These are phyloP conservation scores for Helogale parvula DNA, from an alignment of 2,113 vertebrate species.

Conservation along the genomic window DNA sequence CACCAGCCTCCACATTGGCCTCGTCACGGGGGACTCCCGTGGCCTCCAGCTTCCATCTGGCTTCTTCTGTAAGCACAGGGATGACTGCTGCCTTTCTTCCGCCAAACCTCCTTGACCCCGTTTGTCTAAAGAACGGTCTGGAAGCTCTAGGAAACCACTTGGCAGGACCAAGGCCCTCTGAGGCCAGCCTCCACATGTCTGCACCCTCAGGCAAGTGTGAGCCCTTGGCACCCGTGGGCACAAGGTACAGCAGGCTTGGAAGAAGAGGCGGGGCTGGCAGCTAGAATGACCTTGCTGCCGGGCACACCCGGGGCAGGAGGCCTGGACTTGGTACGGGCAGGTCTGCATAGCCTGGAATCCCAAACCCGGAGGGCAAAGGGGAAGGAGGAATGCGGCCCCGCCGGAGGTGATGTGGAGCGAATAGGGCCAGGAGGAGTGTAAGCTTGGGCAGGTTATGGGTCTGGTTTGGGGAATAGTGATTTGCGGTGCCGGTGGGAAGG, in stretches of 20 bases:
- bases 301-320: neutral
- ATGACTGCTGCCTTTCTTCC: neutral
- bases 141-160: neutral
- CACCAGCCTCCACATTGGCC: neutral
- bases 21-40: neutral
- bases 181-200: neutral
- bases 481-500: neutral
- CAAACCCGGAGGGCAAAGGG: neutral
- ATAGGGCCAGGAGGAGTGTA: neutral
- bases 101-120: neutral
- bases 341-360: neutral
- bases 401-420: fast-evolving
- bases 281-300: fast-evolving
- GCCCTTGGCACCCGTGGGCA: neutral
- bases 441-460: fast-evolving
- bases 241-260: neutral
- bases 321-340: fast-evolving
- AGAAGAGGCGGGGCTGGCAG: no score
- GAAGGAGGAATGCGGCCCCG: fast-evolving
- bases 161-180: neutral
- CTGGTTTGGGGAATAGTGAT: neutral
- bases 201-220: neutral
- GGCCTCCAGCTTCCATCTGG: neutral
- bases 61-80: neutral
- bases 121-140: neutral